Base-by-base conservation (phyloP, 2,888 invertebrate species). In the Microctonus brassicae region DNA sequence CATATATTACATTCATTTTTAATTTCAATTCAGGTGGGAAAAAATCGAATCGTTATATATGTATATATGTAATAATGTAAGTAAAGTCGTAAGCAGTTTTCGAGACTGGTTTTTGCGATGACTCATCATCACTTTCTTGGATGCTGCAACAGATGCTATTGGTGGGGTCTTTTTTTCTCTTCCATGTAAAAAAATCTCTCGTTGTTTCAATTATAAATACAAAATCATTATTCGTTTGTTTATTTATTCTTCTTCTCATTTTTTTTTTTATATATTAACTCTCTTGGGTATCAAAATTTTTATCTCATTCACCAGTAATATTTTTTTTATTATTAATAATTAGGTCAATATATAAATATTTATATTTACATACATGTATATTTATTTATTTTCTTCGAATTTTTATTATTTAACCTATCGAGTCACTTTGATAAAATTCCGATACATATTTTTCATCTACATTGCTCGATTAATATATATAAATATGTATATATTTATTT, bases 71-170 rank as follows among this genome's bases (percentile, higher is more conserved):
- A 7, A n/a, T n/a, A n/a, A n/a, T 13, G 29, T 29, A 33, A 29
- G 20, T 55, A 22, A 57, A 66, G 66, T 34, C 57, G 17, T 33
- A 36, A 63, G 47, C 55, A 65, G 33, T 26, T 75, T 78, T 73
- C 74, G 70, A 75, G 75, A 77, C 75, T 78, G 74, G 76, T 68
- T 76, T 70, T 60, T 36, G 9, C 20, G 63, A 62, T 77, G 78
- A 78, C 69, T 78, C 78, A 78, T 76, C 63, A 33, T 53, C 29
- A 65, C 69, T 67, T 63, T 63, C 62, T 67, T 55, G 60, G 24
- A 55, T 39, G 26, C 29, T 57, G 61, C 42, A 17, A 53, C 62
- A 17, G 47, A 17, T 47, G 47, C 47, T 47, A 47, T 47, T 47
- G 47, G 47, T 47, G 47, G 47, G 7, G n/a, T n/a, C n/a, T n/a